A percentile compares a stretch with the other conserved stretches of the same genome.
These are phyloP conservation scores for Uropetala carovei DNA, from an alignment of 2,888 invertebrate genomes.

Conservation along the genomic window DNA sequence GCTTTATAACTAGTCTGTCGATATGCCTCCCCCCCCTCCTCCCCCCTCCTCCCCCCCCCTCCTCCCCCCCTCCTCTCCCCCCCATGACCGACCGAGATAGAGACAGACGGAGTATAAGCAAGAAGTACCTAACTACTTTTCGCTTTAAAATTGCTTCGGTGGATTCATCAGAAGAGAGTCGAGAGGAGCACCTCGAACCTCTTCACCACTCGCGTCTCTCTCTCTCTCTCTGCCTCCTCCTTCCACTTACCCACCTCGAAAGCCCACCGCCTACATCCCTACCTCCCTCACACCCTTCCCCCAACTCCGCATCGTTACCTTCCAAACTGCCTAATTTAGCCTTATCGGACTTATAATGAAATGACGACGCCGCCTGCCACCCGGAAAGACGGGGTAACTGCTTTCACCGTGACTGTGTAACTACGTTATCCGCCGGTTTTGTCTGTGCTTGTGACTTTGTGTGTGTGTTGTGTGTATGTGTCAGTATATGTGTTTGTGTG, in stretches of 20 bases:
- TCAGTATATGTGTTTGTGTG: neutral
- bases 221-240: no score
- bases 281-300: neutral
- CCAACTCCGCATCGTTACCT: neutral
- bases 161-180: neutral
- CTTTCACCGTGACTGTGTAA: neutral
- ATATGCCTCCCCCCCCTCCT: conserved; percentile 28
- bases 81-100: neutral
- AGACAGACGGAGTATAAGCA: neutral
- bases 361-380: neutral
- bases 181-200: neutral
- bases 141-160: neutral
- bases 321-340: neutral
- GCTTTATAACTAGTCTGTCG: conserved; percentile 22
- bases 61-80: no score
- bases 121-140: no score
- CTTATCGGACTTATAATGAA: conserved; percentile 14
- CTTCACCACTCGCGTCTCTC: no score
- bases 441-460: no score
- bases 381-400: conserved; percentile 9
- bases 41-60: no score
- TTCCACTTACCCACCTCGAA: no score
- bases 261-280: neutral
- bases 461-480: no score
- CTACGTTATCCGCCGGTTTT: neutral